These are phyloP conservation scores for Caenorhabditis briggsae DNA, from an alignment of 1,140 invertebrate genomes.

Conservation along the genomic window DNA sequence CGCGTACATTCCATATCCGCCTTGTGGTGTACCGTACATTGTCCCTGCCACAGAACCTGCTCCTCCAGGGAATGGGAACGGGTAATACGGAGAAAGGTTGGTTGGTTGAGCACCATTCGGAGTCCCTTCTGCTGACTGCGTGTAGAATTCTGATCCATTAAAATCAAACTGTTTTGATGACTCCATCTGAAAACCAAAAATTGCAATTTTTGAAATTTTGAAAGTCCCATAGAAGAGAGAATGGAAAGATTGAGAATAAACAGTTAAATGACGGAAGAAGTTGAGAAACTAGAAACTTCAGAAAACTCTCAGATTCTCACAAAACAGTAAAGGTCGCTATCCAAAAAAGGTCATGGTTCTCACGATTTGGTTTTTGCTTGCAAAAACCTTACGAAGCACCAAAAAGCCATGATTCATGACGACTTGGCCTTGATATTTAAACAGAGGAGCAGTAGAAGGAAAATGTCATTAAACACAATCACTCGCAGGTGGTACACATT, in stretches of 20 bases:
- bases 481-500: background rate
- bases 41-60: background rate
- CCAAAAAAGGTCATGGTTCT: constrained; percentile 16
- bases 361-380: background rate
- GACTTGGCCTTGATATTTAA: background rate
- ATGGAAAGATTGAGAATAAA: background rate
- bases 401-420: constrained; percentile 18
- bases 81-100: background rate
- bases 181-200: constrained; percentile 13
- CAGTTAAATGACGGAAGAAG: background rate
- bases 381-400: background rate
- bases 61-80: background rate
- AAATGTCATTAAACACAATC: constrained; percentile 8
- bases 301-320: background rate
- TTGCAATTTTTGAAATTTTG: too few relatives aligned
- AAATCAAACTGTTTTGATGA: background rate
- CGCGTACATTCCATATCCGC: constrained; percentile 5
- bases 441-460: constrained; percentile 9
- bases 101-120: background rate
- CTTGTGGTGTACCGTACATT: constrained; percentile 25
- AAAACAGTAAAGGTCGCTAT: too few relatives aligned
- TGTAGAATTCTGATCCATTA: background rate
- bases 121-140: background rate
- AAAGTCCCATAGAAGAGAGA: background rate
- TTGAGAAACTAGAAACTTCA: background rate